Percentiles rank a stretch among this genome's conserved stretches.
These are phyloP conservation scores for Drosophila azteca DNA, from an alignment of 1,140 invertebrate species.

Conservation along the genomic window DNA sequence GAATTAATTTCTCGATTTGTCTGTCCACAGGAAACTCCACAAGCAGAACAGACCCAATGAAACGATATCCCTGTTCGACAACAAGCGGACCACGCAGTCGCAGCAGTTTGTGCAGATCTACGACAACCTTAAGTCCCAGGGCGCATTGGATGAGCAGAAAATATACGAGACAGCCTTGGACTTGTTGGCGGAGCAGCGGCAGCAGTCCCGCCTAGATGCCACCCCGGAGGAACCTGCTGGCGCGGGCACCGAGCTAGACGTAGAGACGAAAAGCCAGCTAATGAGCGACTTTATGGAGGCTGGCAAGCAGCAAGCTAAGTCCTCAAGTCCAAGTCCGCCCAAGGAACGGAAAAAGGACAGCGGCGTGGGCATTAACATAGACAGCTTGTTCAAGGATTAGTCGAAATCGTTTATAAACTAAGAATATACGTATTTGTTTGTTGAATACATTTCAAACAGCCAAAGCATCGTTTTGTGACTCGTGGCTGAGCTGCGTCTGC, in stretches of 20 bases:
- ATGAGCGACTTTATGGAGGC: constrained; percentile 67
- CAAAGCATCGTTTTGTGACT: constrained; percentile 92
- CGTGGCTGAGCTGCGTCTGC: constrained; percentile 95
- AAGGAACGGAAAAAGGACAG: constrained; percentile 49
- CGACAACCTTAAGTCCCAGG: constrained; percentile 85
- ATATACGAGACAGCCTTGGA: constrained; percentile 84
- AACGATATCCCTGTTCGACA: constrained; percentile 84
- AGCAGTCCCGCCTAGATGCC: constrained; percentile 31
- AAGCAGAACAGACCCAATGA: constrained; percentile 85
- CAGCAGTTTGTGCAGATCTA: constrained; percentile 87
- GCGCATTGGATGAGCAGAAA: constrained; percentile 84
- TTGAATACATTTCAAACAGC: constrained; percentile 85
- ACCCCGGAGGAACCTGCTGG: constrained; percentile 22
- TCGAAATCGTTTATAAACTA: constrained; percentile 39
- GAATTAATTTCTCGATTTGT: background rate
- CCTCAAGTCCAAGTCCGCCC: background rate
- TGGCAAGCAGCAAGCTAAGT: constrained; percentile 19
- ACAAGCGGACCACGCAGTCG: constrained; percentile 84
- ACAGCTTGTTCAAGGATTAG: constrained; percentile 73
- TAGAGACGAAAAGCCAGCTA: constrained; percentile 31
- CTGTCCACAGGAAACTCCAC: constrained; percentile 86
- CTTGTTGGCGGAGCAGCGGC: constrained; percentile 77
- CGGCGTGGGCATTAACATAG: constrained; percentile 59
- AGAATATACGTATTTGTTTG: constrained; percentile 38
- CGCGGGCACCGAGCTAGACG: constrained; percentile 1